These are phyloP conservation scores for Frankliniella intonsa DNA, from an alignment of 2,888 invertebrate genomes.

Conservation along the genomic window DNA sequence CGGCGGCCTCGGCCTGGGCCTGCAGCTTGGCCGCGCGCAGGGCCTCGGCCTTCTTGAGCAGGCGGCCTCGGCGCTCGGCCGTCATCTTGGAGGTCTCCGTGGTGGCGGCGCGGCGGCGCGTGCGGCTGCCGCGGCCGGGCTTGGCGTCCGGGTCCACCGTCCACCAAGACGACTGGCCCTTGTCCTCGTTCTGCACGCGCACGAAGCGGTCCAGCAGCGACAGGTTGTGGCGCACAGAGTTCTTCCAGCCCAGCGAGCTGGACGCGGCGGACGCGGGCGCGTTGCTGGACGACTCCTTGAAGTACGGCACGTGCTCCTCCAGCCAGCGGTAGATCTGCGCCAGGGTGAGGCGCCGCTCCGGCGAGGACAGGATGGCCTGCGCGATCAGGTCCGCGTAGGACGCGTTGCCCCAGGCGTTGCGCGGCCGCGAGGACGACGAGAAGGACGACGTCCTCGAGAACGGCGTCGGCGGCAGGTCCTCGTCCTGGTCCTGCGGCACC, in stretches of 20 bases:
- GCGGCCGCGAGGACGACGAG: conserved; percentile 38
- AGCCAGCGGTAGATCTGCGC: conserved; percentile 64
- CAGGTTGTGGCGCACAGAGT: conserved; percentile 21
- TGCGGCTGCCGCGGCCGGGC: neutral
- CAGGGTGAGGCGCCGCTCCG: conserved; percentile 56
- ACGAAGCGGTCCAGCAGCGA: conserved; percentile 21
- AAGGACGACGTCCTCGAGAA: neutral
- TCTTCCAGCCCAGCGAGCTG: conserved; percentile 11
- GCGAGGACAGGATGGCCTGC: conserved; percentile 55
- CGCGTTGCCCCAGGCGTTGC: conserved; percentile 55
- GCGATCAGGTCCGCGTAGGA: conserved; percentile 60
- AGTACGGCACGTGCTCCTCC: conserved; percentile 60
- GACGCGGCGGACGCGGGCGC: neutral
- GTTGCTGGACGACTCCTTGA: conserved; percentile 44
- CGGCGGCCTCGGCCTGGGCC: neutral
- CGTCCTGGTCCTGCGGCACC: neutral
- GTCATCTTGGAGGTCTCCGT: neutral
- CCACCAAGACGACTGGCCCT: conserved; percentile 18
- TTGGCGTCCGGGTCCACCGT: conserved; percentile 21
- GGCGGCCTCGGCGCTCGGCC: neutral
- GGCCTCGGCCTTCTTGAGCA: neutral
- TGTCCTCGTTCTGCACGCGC: conserved; percentile 11
- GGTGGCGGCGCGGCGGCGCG: conserved; percentile 12
- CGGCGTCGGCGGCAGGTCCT: neutral
- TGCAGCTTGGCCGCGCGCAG: neutral